Conservation (phyloP, 2,113 vertebrate species). For the Grammomys surdaster region DNA sequence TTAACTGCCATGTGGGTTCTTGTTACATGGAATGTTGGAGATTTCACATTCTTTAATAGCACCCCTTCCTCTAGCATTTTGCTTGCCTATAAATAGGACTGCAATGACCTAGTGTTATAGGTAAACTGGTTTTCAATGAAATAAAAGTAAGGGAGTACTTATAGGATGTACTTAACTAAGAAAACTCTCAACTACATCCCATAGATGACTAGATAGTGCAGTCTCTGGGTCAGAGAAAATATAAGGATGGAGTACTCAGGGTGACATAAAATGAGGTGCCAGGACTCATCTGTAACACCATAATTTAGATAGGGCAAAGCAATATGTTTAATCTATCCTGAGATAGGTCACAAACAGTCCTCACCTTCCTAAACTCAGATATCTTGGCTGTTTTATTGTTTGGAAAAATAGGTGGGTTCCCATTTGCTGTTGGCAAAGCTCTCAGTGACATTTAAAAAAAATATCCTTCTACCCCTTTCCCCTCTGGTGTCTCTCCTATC, state of each 20-base stretch:
- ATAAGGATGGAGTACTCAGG: not conserved
- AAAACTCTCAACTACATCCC: not conserved
- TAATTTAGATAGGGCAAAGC: not conserved
- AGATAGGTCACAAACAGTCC: not conserved
- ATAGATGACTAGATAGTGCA: not conserved
- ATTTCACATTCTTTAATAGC: not conserved
- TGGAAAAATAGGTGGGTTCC: not conserved
- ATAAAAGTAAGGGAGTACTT: not conserved
- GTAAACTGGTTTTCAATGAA: not conserved
- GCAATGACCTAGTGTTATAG: not conserved
- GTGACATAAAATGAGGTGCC: not conserved
- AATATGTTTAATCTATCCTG: not conserved
- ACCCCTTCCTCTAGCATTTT: not conserved
- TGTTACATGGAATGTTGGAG: not conserved
- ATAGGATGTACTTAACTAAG: not conserved
- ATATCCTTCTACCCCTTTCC: not conserved
- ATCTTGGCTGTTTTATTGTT: not conserved
- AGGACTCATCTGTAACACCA: not conserved
- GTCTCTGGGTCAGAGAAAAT: not conserved
- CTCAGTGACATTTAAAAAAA: not conserved
- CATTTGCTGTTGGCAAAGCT: constrained; percentile 5
- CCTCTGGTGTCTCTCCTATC: not conserved
- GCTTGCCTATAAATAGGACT: too few relatives aligned
- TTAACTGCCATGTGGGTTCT: not conserved
- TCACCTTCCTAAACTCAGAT: not conserved